Evolutionary conservation across 2,797 vertebrate genomes (phyloP).

Genomic region (Mycteria americana): DNA sequence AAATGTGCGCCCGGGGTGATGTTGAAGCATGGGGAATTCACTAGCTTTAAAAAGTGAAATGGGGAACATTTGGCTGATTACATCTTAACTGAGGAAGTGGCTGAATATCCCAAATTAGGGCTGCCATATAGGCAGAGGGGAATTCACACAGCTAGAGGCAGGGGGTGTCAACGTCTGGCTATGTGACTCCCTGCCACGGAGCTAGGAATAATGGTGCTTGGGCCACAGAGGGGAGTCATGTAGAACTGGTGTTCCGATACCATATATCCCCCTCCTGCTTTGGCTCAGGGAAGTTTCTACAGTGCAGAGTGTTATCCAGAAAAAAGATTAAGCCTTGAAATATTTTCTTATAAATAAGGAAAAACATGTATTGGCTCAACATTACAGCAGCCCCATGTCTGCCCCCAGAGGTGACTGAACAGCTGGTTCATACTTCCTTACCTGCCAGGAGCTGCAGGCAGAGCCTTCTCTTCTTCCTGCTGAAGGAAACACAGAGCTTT

Average conservation of each 20-base stretch:
- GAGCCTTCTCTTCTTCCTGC: not conserved
- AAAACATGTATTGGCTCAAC: not conserved
- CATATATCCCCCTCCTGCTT: not conserved
- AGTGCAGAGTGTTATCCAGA: not conserved
- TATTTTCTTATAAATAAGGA: not conserved
- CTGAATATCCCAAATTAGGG: not conserved
- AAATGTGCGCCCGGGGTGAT: fast-evolving
- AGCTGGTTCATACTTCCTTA: conserved; percentile 4
- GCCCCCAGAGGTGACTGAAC: not conserved
- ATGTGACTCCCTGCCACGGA: not conserved
- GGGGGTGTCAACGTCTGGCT: not conserved
- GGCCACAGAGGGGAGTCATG: not conserved
- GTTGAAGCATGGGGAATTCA: not conserved
- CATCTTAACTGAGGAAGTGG: not conserved
- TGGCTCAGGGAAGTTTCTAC: not conserved
- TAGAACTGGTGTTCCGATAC: not conserved
- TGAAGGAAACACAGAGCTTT: not conserved
- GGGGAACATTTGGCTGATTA: not conserved
- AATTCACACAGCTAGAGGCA: not conserved
- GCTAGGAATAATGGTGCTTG: not conserved
- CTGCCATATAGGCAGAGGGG: not conserved
- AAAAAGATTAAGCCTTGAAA: not conserved
- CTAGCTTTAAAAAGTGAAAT: not conserved
- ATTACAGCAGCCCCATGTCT: not conserved
- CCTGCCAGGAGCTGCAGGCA: not conserved